Conservation (phyloP, 2,888 invertebrate genomes). For the Latrodectus elegans region DNA sequence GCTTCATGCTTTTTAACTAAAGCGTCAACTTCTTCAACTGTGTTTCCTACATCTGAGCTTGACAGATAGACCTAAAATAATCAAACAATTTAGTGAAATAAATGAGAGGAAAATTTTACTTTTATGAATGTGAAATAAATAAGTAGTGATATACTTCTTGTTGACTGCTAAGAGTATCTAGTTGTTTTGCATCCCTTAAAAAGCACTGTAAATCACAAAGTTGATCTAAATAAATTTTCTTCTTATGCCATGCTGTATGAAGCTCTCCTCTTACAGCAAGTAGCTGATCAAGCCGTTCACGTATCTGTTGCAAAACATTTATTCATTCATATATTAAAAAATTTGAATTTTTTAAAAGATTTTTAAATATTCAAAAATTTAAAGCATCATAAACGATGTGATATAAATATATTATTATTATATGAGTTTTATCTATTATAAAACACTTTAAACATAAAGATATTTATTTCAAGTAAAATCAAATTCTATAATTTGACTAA, state of each 20-base stretch:
- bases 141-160: conserved; percentile 81
- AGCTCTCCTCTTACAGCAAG: conserved; percentile 86
- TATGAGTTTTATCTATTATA: too few species aligned
- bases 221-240: conserved; percentile 91
- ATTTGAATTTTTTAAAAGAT: too few species aligned
- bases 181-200: conserved; percentile 92
- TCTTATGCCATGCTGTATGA: conserved; percentile 89
- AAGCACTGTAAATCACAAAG: conserved; percentile 95
- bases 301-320: conserved; percentile 72
- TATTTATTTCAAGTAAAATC: too few species aligned
- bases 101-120: too few species aligned
- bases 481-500: too few species aligned
- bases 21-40: conserved; percentile 88
- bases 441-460: too few species aligned
- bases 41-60: conserved; percentile 73
- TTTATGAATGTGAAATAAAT: too few species aligned
- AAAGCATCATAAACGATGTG: too few species aligned
- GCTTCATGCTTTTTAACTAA: conserved; percentile 95
- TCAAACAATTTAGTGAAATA: neutral
- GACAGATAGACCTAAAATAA: conserved; percentile 73
- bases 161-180: conserved; percentile 89
- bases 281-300: conserved; percentile 78
- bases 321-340: too few species aligned
- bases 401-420: too few species aligned
- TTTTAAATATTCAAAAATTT: too few species aligned